Conservation (phyloP, 2,888 invertebrate genomes). For the Drosophila atroscutellata region DNA sequence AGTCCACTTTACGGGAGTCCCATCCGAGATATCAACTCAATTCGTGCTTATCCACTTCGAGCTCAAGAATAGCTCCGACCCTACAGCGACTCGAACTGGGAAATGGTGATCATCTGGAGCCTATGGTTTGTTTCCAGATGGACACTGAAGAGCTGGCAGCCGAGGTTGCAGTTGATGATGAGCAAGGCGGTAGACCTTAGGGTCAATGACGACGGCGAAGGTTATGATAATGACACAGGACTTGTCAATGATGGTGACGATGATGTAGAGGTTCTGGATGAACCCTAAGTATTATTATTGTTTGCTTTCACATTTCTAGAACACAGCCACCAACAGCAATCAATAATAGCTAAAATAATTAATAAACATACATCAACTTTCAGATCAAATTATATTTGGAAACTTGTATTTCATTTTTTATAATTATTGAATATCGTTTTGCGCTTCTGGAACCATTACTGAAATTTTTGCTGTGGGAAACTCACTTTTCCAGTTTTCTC, state of each 20-base stretch:
- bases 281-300: constrained; percentile 14
- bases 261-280: not conserved
- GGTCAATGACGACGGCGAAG: constrained; percentile 22
- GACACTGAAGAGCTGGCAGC: constrained; percentile 20
- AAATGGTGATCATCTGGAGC: constrained; percentile 62
- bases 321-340: constrained; percentile 5
- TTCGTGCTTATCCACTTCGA: not conserved
- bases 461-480: not conserved
- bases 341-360: not conserved
- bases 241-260: constrained; percentile 1
- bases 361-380: not conserved
- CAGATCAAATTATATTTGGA: not conserved
- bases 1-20: not conserved
- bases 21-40: not conserved
- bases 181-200: constrained; percentile 29
- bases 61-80: not conserved
- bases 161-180: constrained; percentile 14
- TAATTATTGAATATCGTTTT: not conserved
- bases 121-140: not conserved
- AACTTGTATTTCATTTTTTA: not conserved
- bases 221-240: not conserved
- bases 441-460: not conserved
- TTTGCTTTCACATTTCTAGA: constrained; percentile 25
- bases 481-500: not conserved
- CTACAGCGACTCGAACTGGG: constrained; percentile 50